A percentile compares a stretch with the other conserved stretches of the same genome.
Conservation (phyloP, 2,113 vertebrate species). For the Tamias sibiricus region DNA sequence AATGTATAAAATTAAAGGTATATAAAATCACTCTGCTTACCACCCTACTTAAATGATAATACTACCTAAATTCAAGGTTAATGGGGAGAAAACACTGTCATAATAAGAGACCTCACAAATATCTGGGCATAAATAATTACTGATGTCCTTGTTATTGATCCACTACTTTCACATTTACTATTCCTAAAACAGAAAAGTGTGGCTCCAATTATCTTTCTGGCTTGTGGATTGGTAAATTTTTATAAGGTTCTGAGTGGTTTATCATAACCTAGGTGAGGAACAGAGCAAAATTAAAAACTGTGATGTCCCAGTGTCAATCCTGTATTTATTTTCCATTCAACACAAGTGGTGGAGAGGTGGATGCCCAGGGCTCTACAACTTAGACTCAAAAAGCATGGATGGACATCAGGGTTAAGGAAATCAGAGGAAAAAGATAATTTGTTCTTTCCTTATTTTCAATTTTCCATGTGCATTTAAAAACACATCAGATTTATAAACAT, state of each 20-base stretch:
- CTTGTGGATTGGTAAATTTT: constrained; percentile 40
- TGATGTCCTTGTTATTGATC: not conserved
- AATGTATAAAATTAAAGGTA: not conserved
- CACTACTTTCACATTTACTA: constrained; percentile 59
- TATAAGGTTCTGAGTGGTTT: not conserved
- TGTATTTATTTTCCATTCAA: not conserved
- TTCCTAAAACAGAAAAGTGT: constrained; percentile 47
- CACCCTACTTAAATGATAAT: not conserved
- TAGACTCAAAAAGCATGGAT: not conserved
- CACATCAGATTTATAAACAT: not conserved
- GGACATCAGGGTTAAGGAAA: not conserved
- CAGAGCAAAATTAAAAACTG: not conserved
- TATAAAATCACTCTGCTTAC: not conserved
- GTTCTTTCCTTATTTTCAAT: not conserved
- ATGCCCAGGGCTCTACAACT: not conserved
- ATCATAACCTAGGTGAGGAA: not conserved
- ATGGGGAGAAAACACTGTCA: not conserved
- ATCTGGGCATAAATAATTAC: constrained; percentile 37
- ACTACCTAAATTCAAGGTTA: not conserved
- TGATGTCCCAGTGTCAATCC: not conserved
- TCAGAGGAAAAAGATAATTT: not conserved
- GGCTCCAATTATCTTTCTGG: not conserved
- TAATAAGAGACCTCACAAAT: constrained; percentile 50
- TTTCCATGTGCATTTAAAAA: not conserved
- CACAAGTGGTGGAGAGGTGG: not conserved